phyloP scores from a whole-genome alignment of 2,888 invertebrate genomes.

The Disparrhopalites patrizii region DNA sequence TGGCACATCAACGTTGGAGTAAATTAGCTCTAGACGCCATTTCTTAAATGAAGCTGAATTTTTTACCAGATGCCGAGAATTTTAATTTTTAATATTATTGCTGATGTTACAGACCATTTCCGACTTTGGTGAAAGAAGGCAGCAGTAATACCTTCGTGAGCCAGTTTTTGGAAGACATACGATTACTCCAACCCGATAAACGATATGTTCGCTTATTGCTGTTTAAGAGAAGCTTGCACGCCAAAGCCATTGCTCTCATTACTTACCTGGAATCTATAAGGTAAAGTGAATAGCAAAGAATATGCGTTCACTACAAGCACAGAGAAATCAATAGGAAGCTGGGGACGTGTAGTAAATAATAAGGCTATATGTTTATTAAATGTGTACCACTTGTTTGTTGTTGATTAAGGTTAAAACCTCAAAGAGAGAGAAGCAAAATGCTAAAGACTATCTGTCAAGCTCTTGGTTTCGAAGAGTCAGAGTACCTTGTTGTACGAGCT shows the following conservation, averaged over 20 bases:
- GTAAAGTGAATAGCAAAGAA: slow-evolving; percentile 27
- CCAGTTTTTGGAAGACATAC: slow-evolving; percentile 41
- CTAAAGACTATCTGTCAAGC: slow-evolving; percentile 37
- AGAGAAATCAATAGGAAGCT: background rate
- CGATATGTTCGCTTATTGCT: slow-evolving; percentile 41
- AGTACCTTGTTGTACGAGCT: slow-evolving; percentile 45
- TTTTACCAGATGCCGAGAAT: no score
- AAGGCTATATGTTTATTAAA: background rate
- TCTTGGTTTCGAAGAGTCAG: slow-evolving; percentile 39
- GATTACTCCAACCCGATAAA: slow-evolving; percentile 36
- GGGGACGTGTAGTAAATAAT: background rate
- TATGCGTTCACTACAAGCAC: background rate
- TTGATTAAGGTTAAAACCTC: slow-evolving; percentile 32
- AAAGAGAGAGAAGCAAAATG: slow-evolving; percentile 36
- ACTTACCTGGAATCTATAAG: slow-evolving; percentile 41
- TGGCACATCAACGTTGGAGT: slow-evolving; percentile 36
- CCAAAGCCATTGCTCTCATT: slow-evolving; percentile 45
- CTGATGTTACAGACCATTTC: slow-evolving; percentile 37
- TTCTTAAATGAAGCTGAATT: background rate
- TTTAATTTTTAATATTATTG: background rate
- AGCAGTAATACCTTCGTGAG: slow-evolving; percentile 40
- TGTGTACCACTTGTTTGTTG: background rate
- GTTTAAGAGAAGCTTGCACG: slow-evolving; percentile 41
- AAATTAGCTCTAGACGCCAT: slow-evolving; percentile 18
- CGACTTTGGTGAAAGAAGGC: slow-evolving; percentile 36